A percentile compares a stretch with the other conserved stretches of the same genome.
These are phyloP conservation scores for Eubasilissa regina DNA, from an alignment of 1,140 invertebrate genomes.

Conservation along the genomic window DNA sequence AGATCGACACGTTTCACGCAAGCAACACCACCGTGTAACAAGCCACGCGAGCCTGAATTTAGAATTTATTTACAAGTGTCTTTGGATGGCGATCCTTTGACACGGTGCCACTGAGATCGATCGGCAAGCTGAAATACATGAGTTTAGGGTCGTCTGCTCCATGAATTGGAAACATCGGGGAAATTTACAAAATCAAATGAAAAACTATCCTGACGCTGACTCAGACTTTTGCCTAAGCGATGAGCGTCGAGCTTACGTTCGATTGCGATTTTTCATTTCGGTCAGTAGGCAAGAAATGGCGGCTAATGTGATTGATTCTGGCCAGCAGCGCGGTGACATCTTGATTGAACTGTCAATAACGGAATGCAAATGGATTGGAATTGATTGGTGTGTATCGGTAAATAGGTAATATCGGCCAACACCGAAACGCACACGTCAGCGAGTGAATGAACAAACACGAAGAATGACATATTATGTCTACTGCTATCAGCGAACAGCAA, in stretches of 20 bases:
- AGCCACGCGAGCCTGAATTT: neutral
- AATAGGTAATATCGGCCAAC: constrained; percentile 39
- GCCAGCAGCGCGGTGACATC: constrained; percentile 39
- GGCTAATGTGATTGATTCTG: constrained; percentile 47
- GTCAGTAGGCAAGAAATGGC: constrained; percentile 6
- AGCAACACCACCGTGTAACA: neutral
- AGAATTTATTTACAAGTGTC: neutral
- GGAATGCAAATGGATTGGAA: constrained; percentile 48
- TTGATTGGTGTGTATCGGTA: constrained; percentile 43
- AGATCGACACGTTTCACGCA: neutral
- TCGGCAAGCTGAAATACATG: constrained; percentile 4
- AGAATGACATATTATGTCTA: constrained; percentile 7
- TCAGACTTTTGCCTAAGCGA: neutral
- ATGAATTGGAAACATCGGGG: constrained; percentile 43
- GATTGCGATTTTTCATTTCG: neutral
- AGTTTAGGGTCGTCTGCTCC: constrained; percentile 21
- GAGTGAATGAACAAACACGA: constrained; percentile 10
- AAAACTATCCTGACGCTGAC: neutral
- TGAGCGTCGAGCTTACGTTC: neutral
- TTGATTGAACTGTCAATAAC: constrained; percentile 50
- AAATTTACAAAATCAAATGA: neutral
- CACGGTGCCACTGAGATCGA: neutral
- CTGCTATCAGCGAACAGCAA: neutral
- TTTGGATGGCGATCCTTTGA: neutral
- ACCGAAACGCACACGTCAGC: constrained; percentile 14